These are phyloP conservation scores for Illadopsis cleaveri DNA, from an alignment of 2,113 vertebrate genomes.

Conservation along the genomic window DNA sequence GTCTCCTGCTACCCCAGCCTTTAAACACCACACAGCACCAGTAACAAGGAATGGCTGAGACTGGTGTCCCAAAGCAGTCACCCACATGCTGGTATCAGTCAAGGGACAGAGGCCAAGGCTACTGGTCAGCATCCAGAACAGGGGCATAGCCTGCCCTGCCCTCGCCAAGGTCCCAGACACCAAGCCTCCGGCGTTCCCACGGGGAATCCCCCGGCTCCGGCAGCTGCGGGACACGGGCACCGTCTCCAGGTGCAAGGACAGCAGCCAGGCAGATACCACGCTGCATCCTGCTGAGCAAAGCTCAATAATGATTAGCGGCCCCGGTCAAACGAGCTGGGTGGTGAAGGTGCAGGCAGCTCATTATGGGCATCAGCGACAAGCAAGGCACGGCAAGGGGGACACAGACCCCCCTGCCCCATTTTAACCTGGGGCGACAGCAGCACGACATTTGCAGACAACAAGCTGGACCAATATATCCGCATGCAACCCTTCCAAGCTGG, in stretches of 20 bases:
- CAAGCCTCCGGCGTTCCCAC: not conserved
- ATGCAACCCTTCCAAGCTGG: not conserved
- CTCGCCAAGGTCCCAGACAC: not conserved
- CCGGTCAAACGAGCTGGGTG: not conserved
- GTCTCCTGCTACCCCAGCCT: not conserved
- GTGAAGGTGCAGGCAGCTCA: not conserved
- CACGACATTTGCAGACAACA: not conserved
- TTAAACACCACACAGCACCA: not conserved
- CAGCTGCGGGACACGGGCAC: not conserved
- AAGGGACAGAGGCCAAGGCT: not conserved
- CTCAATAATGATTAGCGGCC: not conserved
- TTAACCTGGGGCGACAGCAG: not conserved
- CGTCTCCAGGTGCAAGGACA: not conserved
- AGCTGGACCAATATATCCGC: not conserved
- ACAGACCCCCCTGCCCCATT: not conserved
- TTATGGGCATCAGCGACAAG: fast-evolving
- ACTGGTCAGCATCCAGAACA: not conserved
- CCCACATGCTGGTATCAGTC: not conserved
- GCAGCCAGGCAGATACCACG: not conserved
- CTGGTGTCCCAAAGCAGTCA: not conserved
- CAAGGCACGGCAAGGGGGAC: not conserved
- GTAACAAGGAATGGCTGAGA: not conserved
- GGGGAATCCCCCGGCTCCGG: not conserved
- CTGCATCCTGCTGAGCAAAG: not conserved
- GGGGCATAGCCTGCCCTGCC: not conserved